A percentile compares a stretch with the other conserved stretches of the same genome.
phyloP scores from a whole-genome alignment of 2,888 invertebrate species.

The Cyaniris semiargus region DNA sequence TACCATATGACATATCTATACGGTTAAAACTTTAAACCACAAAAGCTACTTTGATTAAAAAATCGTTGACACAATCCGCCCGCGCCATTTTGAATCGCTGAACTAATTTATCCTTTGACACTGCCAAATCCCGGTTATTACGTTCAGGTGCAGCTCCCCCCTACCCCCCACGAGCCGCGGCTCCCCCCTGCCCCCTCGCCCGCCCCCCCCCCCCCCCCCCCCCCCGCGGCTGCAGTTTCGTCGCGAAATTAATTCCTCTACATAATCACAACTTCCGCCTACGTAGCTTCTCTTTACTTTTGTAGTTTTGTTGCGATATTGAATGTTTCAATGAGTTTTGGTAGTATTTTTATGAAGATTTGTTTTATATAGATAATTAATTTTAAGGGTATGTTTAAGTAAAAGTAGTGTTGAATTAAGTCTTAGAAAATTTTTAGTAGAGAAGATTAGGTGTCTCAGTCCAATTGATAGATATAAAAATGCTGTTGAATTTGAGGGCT shows the following conservation, averaged over 20 bases:
- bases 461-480: no score
- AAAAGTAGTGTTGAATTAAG: not conserved
- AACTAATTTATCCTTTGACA: constrained; percentile 47
- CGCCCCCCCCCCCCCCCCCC: not conserved
- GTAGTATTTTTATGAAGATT: not conserved
- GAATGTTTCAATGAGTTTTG: constrained; percentile 5
- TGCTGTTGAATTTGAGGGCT: no score
- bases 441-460: no score
- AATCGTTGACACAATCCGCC: not conserved
- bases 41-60: constrained; percentile 27
- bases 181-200: constrained; percentile 34
- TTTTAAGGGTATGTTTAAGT: not conserved
- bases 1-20: no score
- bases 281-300: constrained; percentile 62
- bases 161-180: constrained; percentile 52
- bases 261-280: constrained; percentile 77
- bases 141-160: constrained; percentile 67
- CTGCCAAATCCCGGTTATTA: constrained; percentile 62
- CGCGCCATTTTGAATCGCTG: constrained; percentile 31
- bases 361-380: not conserved
- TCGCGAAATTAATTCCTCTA: constrained; percentile 81
- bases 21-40: not conserved
- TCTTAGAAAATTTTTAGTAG: not conserved
- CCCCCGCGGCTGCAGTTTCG: constrained; percentile 56
- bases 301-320: constrained; percentile 26